phyloP scores from a whole-genome alignment of 2,888 invertebrate species.

The Amphipyra tragopoginis region DNA sequence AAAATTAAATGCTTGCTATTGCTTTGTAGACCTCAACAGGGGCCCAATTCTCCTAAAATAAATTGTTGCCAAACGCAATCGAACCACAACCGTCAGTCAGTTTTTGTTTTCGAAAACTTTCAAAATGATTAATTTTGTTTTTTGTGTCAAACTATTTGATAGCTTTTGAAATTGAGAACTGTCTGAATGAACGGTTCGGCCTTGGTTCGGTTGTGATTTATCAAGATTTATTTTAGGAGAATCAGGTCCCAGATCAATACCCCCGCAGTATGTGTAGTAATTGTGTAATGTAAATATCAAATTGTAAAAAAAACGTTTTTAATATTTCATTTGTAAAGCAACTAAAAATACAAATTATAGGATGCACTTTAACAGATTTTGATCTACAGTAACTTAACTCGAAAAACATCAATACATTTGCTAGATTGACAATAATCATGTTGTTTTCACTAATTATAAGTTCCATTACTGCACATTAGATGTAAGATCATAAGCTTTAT shows the following conservation, averaged over 20 bases:
- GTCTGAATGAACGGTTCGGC: no score
- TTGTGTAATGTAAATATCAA: slow-evolving; percentile 63
- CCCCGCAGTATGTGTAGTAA: slow-evolving; percentile 45
- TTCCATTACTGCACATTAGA: slow-evolving; percentile 53
- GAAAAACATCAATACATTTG: slow-evolving; percentile 57
- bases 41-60: no score
- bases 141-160: no score
- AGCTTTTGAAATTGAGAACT: no score
- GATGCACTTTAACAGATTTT: slow-evolving; percentile 71
- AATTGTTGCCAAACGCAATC: no score
- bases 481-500: slow-evolving; percentile 52
- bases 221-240: no score
- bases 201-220: no score
- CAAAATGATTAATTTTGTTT: no score
- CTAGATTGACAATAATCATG: slow-evolving; percentile 51
- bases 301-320: slow-evolving; percentile 64
- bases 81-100: no score
- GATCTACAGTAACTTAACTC: slow-evolving; percentile 69
- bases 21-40: slow-evolving; percentile 57
- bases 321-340: slow-evolving; percentile 63
- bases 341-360: slow-evolving; percentile 66
- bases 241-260: no score
- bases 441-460: slow-evolving; percentile 54
- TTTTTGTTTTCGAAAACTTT: no score
- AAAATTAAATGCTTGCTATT: slow-evolving; percentile 81